Evolutionary conservation across 1,140 invertebrate genomes (phyloP), one percentile per base, ranked within the genome.

Genomic region (Lanistes nyassanus): DNA sequence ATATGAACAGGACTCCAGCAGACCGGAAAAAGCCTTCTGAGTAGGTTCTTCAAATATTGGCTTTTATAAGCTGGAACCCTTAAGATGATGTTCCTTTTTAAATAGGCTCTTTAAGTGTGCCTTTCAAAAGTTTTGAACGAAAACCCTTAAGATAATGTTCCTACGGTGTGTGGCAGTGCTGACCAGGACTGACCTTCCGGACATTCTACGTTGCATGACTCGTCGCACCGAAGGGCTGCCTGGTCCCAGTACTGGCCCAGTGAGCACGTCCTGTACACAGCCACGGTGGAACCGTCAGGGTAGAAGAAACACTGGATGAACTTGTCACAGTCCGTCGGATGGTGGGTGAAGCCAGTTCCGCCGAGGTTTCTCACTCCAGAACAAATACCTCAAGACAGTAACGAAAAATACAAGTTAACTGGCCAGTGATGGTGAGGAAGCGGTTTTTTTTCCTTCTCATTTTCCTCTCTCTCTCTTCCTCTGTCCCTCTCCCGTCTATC

Each of bases 231-330:
- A 21, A 69, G 47, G 23, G 5, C 11, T 16, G 19, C 47, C 19
- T 53, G 37, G 39, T 53, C 60, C 23, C 23, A 76, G 66, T 67
- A 69, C 75, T 51, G 68, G 55, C 58, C 68, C 67, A 51, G 56
- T 23, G 31, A 67, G 56, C 56, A 76, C 67, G 68, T 76, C 60
- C n/a, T 60, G 56, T 65, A 65, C 26, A 65, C 62, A n/a, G 68
- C 75, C 56, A 69, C 75, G 34, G 66, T 76, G 53, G 65, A 64
- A 31, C 58, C 65, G 47, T 47, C 71, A 19, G 55, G 62, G 68
- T 76, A 51, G 26, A 70, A 55, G 56, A 70, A 55, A 70, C 75
- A 76, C 31, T 67, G 66, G 29, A 76, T 26, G 56, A 76, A 76
- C 37, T 76, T 67, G 39, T 69, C 75, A 29, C 13, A 47, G 58